Evolutionary conservation across 2,797 vertebrate species (phyloP), one percentile per base, ranked within the genome.

Genomic region (Acridotheres tristis): DNA sequence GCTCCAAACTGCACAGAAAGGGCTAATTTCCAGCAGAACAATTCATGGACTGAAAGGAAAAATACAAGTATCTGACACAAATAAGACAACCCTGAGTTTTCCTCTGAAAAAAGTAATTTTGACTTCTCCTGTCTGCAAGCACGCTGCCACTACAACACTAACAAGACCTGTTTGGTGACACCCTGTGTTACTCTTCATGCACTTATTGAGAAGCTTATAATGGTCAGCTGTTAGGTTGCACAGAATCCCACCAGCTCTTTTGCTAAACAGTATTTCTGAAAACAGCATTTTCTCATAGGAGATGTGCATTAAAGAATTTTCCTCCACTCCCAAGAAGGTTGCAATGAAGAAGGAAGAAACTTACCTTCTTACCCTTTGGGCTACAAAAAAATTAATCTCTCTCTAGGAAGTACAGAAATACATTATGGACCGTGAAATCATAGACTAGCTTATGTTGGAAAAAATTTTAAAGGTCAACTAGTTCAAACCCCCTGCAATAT

Each of bases 1-100:
- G 38, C 27, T 86, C 38, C 26, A 48, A 88, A 48, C 29, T 81
- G 29, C 62, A 85, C 19, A 50, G 78, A 85, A 73, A 93, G 85
- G 62, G 42, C 81, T 83, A 73, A 88, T 77, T 92, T 57, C 69
- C 45, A 79, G 51, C n/a, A 92, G 50, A 94, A 76, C 10, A 82
- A 85, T 57, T 73, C n/a, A 58, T 1, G 4, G 50, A 74, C 2
- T 90, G 36, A 83, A 93, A 85, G 36, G n/a, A 74, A 93, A 87
- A 75, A 87, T 17, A 47, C 30, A 90, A 93, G 85, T 53, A 66
- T 58, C 72, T 90, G 62, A 78, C 53, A 29, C 23, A 90, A 79
- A 32, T 42, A 62, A 10, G 18, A 81, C 51, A 89, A 78, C 11
- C 30, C 0, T 5, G 34, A 71, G 54, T 40, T 10, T 57, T 63